phyloP scores from a whole-genome alignment of 1,140 invertebrate species.

The Drosophila hydei region DNA sequence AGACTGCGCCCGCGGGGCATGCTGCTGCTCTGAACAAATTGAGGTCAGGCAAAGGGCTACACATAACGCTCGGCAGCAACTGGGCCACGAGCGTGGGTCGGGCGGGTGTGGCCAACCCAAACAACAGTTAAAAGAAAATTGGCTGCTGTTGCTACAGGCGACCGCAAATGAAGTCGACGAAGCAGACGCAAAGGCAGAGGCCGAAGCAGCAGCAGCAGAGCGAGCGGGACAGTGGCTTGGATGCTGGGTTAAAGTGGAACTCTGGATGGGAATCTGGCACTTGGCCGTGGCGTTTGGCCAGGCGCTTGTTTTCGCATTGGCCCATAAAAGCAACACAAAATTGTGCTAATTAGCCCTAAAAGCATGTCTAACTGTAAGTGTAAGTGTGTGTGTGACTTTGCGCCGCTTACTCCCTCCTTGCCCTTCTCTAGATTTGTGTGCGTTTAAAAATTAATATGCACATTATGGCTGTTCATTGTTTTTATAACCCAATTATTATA shows the following conservation, averaged over 20 bases:
- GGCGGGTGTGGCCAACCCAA: conserved; percentile 42
- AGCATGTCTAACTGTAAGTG: conserved; percentile 58
- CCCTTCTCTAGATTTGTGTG: conserved; percentile 29
- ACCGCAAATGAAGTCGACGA: conserved; percentile 75
- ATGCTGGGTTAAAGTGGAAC: conserved; percentile 6
- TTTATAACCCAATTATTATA: conserved; percentile 77
- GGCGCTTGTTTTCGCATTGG: conserved; percentile 70
- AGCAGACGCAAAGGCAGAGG: background rate
- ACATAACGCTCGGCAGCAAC: conserved; percentile 7
- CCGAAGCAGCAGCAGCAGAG: background rate
- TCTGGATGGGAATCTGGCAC: conserved; percentile 58
- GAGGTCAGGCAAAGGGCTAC: conserved; percentile 58
- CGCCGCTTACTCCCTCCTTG: background rate
- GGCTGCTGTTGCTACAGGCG: conserved; percentile 63
- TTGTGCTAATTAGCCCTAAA: conserved; percentile 82
- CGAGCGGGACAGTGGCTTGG: conserved; percentile 9
- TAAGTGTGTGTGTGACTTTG: conserved; percentile 38
- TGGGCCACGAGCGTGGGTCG: conserved; percentile 12
- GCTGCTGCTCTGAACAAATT: conserved; percentile 75
- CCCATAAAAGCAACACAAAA: conserved; percentile 79
- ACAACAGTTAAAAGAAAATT: conserved; percentile 82
- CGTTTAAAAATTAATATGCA: conserved; percentile 81
- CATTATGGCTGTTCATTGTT: conserved; percentile 79
- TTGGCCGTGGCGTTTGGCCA: conserved; percentile 71
- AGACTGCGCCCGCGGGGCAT: conserved; percentile 74